phyloP scores from a whole-genome alignment of 2,113 vertebrate genomes.

The Caracal caracal region DNA sequence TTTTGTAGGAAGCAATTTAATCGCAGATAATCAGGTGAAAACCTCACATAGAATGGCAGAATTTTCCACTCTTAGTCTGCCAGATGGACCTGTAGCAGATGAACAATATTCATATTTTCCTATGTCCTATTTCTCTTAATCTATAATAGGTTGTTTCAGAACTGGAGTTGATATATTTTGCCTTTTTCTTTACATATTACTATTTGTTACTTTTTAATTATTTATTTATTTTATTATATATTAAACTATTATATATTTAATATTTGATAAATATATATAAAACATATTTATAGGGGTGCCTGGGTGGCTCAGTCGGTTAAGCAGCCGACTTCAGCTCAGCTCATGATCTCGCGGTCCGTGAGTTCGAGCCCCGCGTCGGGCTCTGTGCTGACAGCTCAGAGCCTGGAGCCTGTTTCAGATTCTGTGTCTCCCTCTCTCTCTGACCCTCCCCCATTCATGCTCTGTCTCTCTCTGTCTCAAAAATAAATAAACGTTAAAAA shows the following conservation, averaged over 20 bases:
- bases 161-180: background rate
- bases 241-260: background rate
- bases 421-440: no score
- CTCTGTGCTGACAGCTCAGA: no score
- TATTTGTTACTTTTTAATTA: background rate
- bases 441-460: no score
- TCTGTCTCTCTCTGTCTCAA: no score
- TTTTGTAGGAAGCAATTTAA: background rate
- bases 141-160: background rate
- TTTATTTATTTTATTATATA: background rate
- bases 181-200: background rate
- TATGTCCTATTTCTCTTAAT: slow-evolving; percentile 2
- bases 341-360: no score
- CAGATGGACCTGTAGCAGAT: background rate
- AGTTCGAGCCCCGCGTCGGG: no score
- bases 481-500: no score
- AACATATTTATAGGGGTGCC: background rate
- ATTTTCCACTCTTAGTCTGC: background rate
- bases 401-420: no score
- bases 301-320: no score
- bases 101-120: background rate
- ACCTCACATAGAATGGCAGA: background rate
- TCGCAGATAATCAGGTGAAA: background rate
- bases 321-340: no score
- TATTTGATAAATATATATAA: background rate